These are phyloP conservation scores for Solenopsis invicta DNA, from an alignment of 1,140 invertebrate genomes.

Conservation along the genomic window DNA sequence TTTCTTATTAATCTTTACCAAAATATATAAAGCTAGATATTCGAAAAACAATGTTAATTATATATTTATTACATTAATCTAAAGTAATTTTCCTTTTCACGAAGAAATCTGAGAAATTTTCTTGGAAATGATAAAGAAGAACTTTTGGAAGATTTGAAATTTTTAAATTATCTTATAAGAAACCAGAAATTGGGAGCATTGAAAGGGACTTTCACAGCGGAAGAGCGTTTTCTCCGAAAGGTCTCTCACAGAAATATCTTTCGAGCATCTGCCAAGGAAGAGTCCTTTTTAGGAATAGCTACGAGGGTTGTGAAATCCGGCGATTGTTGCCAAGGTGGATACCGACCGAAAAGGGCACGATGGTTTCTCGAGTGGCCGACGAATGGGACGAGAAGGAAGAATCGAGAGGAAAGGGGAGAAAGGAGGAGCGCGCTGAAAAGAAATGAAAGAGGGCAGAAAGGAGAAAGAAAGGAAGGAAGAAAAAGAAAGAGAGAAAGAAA, in stretches of 20 bases:
- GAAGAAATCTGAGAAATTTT: neutral
- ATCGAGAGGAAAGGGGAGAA: neutral
- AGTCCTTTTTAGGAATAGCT: constrained; percentile 56
- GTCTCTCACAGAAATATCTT: constrained; percentile 43
- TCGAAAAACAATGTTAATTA: neutral
- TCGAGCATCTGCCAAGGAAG: constrained; percentile 25
- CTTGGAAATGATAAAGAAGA: neutral
- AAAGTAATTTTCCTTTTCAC: neutral
- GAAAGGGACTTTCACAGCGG: constrained; percentile 28
- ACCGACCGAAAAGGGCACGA: constrained; percentile 58
- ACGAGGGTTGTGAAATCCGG: constrained; percentile 65
- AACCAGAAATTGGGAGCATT: constrained; percentile 13
- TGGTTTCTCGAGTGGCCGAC: constrained; percentile 45
- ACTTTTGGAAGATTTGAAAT: neutral
- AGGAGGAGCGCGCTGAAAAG: neutral
- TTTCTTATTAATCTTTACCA: neutral
- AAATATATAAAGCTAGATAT: neutral
- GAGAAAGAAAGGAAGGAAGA: neutral
- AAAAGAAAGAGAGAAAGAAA: neutral
- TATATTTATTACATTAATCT: neutral
- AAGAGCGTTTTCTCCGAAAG: constrained; percentile 28
- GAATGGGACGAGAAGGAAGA: constrained; percentile 41
- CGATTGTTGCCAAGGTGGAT: constrained; percentile 65
- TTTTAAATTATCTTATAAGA: constrained; percentile 37
- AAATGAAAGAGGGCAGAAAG: constrained; percentile 8